Conservation (phyloP, 2,113 vertebrate species). For the Amia ocellicauda region DNA sequence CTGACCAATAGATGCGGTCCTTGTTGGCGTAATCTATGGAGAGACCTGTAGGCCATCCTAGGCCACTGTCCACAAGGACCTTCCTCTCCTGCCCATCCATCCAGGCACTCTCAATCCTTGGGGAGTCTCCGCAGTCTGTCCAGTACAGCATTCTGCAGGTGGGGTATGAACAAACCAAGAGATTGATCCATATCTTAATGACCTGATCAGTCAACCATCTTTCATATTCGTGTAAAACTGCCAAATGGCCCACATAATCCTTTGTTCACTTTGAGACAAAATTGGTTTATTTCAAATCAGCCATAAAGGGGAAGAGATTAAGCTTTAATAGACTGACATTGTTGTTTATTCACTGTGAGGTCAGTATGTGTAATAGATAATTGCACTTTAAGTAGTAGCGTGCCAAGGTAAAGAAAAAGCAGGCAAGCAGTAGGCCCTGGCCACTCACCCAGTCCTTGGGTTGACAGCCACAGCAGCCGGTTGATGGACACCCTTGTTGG, state of each 20-base stretch:
- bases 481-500: conserved; percentile 72
- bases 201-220: background rate
- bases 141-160: conserved; percentile 79
- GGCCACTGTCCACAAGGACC: conserved; percentile 63
- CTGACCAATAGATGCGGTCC: conserved; percentile 88
- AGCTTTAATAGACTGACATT: too few relatives aligned
- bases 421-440: too few relatives aligned
- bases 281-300: too few relatives aligned
- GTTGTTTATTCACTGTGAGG: too few relatives aligned
- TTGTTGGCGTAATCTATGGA: conserved; percentile 82
- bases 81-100: conserved; percentile 83
- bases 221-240: too few relatives aligned
- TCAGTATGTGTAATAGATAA: too few relatives aligned
- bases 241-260: too few relatives aligned
- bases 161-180: conserved; percentile 22
- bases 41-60: conserved; percentile 88
- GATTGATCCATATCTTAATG: background rate
- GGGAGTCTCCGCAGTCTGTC: conserved; percentile 78
- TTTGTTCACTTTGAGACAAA: too few relatives aligned
- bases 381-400: too few relatives aligned
- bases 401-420: too few relatives aligned
- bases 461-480: conserved; percentile 85
- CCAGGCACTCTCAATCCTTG: conserved; percentile 87
- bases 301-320: too few relatives aligned
- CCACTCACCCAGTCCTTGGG: conserved; percentile 76